Base-by-base conservation (phyloP, 2,888 invertebrate species). In the Macaria notata region DNA sequence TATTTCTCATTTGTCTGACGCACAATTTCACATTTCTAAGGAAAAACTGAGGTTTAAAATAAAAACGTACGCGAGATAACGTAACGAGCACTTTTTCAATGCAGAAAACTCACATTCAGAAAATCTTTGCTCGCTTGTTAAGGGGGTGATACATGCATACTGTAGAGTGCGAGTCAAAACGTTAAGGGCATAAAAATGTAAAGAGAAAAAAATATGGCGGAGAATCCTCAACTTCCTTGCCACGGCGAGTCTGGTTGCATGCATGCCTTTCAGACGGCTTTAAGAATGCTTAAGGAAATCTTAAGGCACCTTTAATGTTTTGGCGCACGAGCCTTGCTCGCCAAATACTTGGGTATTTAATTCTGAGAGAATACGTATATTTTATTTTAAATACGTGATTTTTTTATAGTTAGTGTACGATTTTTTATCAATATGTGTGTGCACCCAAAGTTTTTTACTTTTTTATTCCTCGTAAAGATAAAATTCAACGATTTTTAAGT, bases 151-250 rank as follows among this genome's bases (percentile, higher is more conserved):
- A 77, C 73, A 77, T 75, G 70, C 64, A 70, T 63, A 71, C 72
- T 70, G 44, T 65, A 63, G 72, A 73, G 77, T 71, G 71, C 74
- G 71, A 77, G 76, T 78, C 70, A 73, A 75, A 78, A 80, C 70
- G 70, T 76, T 71, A 75, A 73, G 72, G 68, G 77, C 68, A 74
- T 75, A 73, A 76, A 36, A 77, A 75, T 73, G 71, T 67, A 72
- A 74, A 73, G 49, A 70, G 69, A 73, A 77, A 79, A 75, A 72
- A 68, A 54, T 45, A 69, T 61, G 62, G 50, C 57, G 43, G 67
- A 77, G 77, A 57, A 78, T 76, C 63, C 81, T 80, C 62, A 56
- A 72, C 59, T 53, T 68, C 52, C 61, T 68, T 64, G 70, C 66
- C 66, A 66, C 67, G 70, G 71, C 64, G 66, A 69, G 65, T 64